A percentile compares a stretch with the other conserved stretches of the same genome.
These are phyloP conservation scores for Esox niger DNA, from an alignment of 2,113 vertebrate genomes.

Conservation along the genomic window DNA sequence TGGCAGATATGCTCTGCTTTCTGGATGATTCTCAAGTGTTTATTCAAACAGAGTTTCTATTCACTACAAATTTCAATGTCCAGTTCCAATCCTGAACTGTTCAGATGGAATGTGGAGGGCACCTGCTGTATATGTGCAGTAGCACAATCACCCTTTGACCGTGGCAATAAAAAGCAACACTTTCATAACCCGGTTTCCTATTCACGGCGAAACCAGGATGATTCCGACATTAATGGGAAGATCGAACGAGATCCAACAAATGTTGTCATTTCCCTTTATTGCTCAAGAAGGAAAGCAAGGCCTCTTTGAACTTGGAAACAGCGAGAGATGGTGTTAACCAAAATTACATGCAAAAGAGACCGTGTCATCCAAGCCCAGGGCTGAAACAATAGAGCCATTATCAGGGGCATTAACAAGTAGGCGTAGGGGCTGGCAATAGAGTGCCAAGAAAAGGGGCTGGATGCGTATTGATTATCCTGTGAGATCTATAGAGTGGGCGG, in stretches of 20 bases:
- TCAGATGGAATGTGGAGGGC: conserved; percentile 1
- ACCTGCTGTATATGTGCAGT: background rate
- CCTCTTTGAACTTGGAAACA: background rate
- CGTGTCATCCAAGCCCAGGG: too few relatives aligned
- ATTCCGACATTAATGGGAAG: background rate
- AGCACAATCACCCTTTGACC: background rate
- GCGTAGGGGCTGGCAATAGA: background rate
- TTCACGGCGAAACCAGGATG: too few relatives aligned
- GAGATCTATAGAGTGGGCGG: conserved; percentile 5
- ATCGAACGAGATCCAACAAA: background rate
- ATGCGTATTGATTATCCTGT: background rate
- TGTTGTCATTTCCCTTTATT: background rate
- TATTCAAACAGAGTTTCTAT: background rate
- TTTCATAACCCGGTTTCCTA: too few relatives aligned
- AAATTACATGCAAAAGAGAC: background rate
- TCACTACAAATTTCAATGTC: background rate
- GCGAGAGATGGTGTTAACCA: background rate
- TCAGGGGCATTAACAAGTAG: background rate
- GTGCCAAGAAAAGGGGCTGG: background rate
- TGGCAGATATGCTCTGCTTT: background rate
- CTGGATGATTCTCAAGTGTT: background rate
- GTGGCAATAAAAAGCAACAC: too few relatives aligned
- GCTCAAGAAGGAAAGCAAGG: background rate
- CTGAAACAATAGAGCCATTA: background rate
- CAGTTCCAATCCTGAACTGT: background rate